Percentiles rank a stretch among this genome's conserved stretches.
These are phyloP conservation scores for Mobula hypostoma DNA, from an alignment of 2,113 vertebrate genomes.

Conservation along the genomic window DNA sequence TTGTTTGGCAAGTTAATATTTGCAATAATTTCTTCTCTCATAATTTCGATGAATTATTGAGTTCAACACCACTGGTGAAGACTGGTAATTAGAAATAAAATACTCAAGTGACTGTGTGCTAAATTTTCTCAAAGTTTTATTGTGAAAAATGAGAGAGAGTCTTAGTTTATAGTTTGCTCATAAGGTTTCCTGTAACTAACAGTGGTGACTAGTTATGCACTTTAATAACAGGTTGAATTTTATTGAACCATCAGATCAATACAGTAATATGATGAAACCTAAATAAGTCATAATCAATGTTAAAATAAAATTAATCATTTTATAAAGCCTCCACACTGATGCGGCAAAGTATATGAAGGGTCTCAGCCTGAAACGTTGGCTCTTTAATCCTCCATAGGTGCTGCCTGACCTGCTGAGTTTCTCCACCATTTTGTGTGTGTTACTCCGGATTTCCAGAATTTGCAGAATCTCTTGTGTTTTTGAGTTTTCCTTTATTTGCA, in stretches of 20 bases:
- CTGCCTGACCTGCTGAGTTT: too few species aligned
- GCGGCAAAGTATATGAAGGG: too few species aligned
- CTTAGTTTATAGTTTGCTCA: not conserved
- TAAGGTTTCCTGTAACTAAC: not conserved
- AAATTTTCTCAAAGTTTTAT: not conserved
- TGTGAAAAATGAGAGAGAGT: not conserved
- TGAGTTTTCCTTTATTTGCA: not conserved
- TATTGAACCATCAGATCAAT: not conserved
- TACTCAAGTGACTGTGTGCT: not conserved
- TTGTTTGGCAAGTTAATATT: not conserved
- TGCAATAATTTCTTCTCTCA: not conserved
- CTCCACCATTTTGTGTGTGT: too few species aligned
- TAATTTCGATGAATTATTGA: not conserved
- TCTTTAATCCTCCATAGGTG: too few species aligned
- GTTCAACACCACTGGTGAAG: not conserved
- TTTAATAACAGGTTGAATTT: not conserved
- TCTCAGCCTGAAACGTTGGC: too few species aligned
- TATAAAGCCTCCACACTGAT: not conserved
- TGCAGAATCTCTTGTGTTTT: too few species aligned
- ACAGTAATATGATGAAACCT: not conserved
- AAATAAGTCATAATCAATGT: not conserved
- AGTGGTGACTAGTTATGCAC: not conserved
- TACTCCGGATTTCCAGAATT: too few species aligned
- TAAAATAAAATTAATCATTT: not conserved
- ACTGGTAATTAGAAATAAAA: not conserved